A percentile compares a stretch with the other conserved stretches of the same genome.
These are phyloP conservation scores for Cephus spinipes DNA, from an alignment of 2,888 invertebrate genomes.

Conservation along the genomic window DNA sequence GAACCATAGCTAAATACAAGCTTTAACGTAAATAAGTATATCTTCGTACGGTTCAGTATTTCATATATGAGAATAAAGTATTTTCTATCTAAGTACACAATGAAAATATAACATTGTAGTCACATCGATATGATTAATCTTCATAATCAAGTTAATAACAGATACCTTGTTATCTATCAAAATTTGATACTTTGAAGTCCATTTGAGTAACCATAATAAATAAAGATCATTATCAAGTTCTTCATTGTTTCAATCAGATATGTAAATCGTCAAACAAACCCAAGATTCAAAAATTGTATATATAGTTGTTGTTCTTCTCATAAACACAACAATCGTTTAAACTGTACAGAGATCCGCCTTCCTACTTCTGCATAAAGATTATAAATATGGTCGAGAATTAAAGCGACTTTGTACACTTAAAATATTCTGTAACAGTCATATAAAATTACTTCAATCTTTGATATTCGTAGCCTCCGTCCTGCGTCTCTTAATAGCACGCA, in stretches of 20 bases:
- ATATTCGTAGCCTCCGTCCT: constrained; percentile 56
- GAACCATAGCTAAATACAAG: neutral
- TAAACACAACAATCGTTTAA: neutral
- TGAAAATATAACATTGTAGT: neutral
- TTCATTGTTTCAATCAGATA: neutral
- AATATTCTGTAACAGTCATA: constrained; percentile 10
- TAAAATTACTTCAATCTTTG: constrained; percentile 47
- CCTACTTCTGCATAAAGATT: neutral
- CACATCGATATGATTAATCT: neutral
- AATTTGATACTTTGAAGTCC: neutral
- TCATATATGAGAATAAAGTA: neutral
- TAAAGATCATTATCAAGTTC: neutral
- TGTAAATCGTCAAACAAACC: neutral
- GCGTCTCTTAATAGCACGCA: constrained; percentile 69
- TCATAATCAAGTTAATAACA: neutral
- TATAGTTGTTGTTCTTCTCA: neutral
- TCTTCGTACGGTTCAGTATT: neutral
- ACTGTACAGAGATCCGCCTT: neutral
- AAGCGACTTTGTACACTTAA: neutral
- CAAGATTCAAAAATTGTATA: neutral
- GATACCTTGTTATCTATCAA: neutral
- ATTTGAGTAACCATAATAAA: too few species aligned
- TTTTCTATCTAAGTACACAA: neutral
- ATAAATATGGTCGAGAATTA: neutral
- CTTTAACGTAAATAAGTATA: neutral